These are phyloP conservation scores for Drosophila diplacantha DNA, from an alignment of 2,888 invertebrate species.

Conservation along the genomic window DNA sequence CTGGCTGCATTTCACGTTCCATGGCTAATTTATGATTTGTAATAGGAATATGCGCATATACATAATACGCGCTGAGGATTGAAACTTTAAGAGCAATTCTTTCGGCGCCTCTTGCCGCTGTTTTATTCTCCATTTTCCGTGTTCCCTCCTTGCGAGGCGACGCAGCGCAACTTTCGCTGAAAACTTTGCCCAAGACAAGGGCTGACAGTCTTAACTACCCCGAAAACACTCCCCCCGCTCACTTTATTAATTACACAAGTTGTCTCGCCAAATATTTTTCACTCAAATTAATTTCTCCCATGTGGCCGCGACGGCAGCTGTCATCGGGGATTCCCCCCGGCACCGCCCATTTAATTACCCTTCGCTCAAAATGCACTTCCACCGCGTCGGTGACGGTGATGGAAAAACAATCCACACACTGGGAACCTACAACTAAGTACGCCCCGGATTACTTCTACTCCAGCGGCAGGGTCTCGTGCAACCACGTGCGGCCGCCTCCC, in stretches of 20 bases:
- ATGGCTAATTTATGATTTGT: constrained; percentile 63
- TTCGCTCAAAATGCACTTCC: constrained; percentile 38
- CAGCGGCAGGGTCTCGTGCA: constrained; percentile 84
- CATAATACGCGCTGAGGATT: constrained; percentile 27
- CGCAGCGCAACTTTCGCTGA: constrained; percentile 40
- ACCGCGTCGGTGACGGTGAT: constrained; percentile 2
- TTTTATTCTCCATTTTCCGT: constrained; percentile 1
- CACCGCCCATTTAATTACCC: constrained; percentile 45
- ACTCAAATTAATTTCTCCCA: constrained; percentile 70
- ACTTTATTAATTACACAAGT: constrained; percentile 71
- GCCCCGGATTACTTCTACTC: constrained; percentile 42
- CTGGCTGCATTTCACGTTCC: constrained; percentile 44
- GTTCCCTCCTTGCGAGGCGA: background rate
- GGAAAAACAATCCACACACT: constrained; percentile 25
- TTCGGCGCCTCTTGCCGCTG: constrained; percentile 3
- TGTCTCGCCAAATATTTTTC: constrained; percentile 65
- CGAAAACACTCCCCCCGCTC: constrained; percentile 17
- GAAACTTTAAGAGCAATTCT: constrained; percentile 39
- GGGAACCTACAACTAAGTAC: constrained; percentile 15
- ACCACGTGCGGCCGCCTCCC: constrained; percentile 84
- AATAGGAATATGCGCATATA: constrained; percentile 23
- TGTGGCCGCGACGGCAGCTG: constrained; percentile 66
- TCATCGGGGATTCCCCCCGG: constrained; percentile 34
- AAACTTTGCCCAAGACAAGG: constrained; percentile 61
- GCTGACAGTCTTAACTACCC: constrained; percentile 57